Percentiles rank a stretch among this genome's conserved stretches.
These are phyloP conservation scores for Microplitis manilae DNA, from an alignment of 2,888 invertebrate species.

Conservation along the genomic window DNA sequence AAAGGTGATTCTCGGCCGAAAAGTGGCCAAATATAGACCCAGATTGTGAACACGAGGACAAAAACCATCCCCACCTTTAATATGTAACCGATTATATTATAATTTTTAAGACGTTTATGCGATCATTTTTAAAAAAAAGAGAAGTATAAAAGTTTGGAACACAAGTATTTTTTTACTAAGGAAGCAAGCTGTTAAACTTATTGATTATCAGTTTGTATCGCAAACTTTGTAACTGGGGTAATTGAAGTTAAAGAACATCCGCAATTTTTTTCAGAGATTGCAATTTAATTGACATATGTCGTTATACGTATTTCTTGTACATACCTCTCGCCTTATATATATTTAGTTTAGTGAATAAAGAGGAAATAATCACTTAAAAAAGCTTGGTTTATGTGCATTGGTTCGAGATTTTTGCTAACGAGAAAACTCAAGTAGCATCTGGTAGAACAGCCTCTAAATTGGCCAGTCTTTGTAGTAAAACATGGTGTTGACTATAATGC, in stretches of 20 bases:
- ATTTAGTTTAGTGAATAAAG: neutral
- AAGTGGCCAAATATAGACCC: no score
- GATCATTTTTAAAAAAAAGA: no score
- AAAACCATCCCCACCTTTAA: no score
- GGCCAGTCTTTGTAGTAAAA: constrained; percentile 2
- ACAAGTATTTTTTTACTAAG: no score
- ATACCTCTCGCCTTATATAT: neutral
- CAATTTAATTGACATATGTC: neutral
- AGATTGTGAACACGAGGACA: no score
- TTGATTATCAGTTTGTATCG: constrained; percentile 10
- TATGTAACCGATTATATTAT: no score
- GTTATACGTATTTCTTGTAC: neutral
- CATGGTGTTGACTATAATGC: neutral
- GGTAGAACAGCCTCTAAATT: neutral
- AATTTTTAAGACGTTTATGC: no score
- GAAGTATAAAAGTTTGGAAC: neutral
- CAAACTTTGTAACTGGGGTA: neutral
- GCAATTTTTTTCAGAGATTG: neutral
- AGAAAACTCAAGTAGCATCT: constrained; percentile 9
- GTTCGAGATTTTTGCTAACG: constrained; percentile 7
- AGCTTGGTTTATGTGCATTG: neutral
- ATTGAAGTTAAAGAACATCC: neutral
- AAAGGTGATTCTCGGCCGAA: no score
- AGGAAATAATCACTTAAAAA: constrained; percentile 8
- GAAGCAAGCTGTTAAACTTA: neutral